phyloP scores from a whole-genome alignment of 2,797 vertebrate genomes.

The Myotis planiceps region DNA sequence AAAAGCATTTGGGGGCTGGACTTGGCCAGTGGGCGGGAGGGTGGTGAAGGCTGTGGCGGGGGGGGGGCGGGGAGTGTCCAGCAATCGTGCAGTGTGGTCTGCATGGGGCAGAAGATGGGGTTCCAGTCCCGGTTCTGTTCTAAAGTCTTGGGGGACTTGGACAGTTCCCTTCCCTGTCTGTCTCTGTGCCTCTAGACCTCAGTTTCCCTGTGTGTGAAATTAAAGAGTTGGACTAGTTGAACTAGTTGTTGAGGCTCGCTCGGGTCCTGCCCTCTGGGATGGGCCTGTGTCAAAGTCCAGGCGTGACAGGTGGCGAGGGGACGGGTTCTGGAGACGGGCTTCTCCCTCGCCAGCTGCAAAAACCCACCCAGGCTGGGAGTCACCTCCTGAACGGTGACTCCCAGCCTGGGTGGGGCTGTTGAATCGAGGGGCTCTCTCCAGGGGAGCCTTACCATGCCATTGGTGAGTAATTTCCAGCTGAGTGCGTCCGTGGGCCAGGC shows the following conservation, averaged over 20 bases:
- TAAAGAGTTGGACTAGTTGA: neutral
- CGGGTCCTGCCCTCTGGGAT: neutral
- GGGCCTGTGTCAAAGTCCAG: neutral
- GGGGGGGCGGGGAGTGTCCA: too few relatives aligned
- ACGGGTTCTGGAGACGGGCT: neutral
- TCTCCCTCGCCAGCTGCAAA: neutral
- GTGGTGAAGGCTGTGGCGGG: too few relatives aligned
- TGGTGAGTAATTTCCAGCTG: accelerated
- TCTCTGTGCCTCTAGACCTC: neutral
- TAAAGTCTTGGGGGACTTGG: neutral
- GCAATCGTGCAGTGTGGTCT: neutral
- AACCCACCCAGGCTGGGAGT: too few relatives aligned
- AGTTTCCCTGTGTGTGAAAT: neutral
- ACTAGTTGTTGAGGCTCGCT: neutral
- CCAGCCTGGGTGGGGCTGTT: neutral
- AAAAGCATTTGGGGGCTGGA: neutral
- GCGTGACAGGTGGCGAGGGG: accelerated
- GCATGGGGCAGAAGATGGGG: neutral
- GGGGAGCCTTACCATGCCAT: accelerated
- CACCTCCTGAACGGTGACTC: neutral
- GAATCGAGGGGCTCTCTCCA: neutral
- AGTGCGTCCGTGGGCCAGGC: accelerated
- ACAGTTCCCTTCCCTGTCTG: too few relatives aligned
- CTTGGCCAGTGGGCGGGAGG: neutral
- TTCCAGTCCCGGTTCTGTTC: neutral